Evolutionary conservation across 2,797 vertebrate species (phyloP), one percentile per base, ranked within the genome.

Genomic region (Remorina albescens): DNA sequence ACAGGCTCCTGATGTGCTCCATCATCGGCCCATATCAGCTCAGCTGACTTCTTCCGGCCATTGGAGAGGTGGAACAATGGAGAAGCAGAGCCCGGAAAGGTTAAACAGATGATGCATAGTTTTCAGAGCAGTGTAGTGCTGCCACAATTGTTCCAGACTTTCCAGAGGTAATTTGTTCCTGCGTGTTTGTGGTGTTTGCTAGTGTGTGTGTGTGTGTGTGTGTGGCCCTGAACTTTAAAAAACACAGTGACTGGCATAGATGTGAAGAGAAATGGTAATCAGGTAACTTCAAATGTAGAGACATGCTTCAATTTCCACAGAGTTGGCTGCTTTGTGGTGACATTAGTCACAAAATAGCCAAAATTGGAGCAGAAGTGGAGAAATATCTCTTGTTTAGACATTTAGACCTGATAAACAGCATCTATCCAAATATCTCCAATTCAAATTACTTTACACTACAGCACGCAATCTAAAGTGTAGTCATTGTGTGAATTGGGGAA

Each of bases 51-150:
- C 74, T 92, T 93, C 93, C 87, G 68, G 84, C 80, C 61, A 82
- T 90, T 92, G 76, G 68, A 66, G 81, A 58, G 10, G 55, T 67
- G 55, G 74, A 87, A 93, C 92, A 94, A 92, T 89, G 67, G 79
- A 67, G 37, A 85, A 73, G 36, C 46, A 60, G 51, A 60, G 67
- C 64, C 73, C 62, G 79, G 83, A 87, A 89, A 79, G 71, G 79
- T 75, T 68, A 65, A 76, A 80, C 61, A 75, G 67, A 85, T 74
- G 75, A 86, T 50, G 74, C 59, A 67, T 39, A 15, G 57, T 58
- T 75, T 59, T 80, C 67, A 54, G 54, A 68, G 46, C 51, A 34
- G 66, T 83, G 83, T 78, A 71, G 25, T 5, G 28, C 36, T 67
- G 71, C 78, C 80, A 83, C 71, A 55, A 87, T 89, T 89, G 83